phyloP scores from a whole-genome alignment of 1,140 invertebrate genomes.

The Piezodorus guildinii region DNA sequence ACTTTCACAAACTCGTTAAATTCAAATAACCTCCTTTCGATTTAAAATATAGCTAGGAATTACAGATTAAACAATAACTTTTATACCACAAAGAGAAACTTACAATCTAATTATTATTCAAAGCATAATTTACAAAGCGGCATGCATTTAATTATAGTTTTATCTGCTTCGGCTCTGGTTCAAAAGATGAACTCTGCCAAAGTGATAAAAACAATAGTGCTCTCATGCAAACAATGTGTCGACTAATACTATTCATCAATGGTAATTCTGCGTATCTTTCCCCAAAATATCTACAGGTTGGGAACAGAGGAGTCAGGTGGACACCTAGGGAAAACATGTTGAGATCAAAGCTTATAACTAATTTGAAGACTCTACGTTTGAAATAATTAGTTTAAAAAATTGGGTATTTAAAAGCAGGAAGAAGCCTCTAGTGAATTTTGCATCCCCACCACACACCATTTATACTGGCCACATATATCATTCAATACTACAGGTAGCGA shows the following conservation, averaged over 20 bases:
- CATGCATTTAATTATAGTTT: constrained; percentile 1
- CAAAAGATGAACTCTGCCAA: background rate
- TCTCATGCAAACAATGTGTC: constrained; percentile 9
- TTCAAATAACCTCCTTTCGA: background rate
- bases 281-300: constrained; percentile 6
- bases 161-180: background rate
- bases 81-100: background rate
- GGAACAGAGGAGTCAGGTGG: background rate
- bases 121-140: constrained; percentile 12
- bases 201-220: constrained; percentile 1
- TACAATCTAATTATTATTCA: background rate
- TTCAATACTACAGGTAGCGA: constrained; percentile 24
- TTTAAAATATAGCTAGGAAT: constrained; percentile 3
- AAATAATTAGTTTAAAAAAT: background rate
- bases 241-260: background rate
- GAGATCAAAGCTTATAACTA: constrained; percentile 6
- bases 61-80: background rate
- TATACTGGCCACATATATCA: constrained; percentile 22
- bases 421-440: constrained; percentile 14
- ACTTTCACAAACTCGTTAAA: too few species aligned
- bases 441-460: constrained; percentile 18
- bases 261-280: constrained; percentile 11
- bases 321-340: background rate
- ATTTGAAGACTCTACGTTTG: background rate
- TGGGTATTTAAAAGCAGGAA: background rate